phyloP scores from a whole-genome alignment of 2,888 invertebrate genomes.

The Temnothorax ravouxi region DNA sequence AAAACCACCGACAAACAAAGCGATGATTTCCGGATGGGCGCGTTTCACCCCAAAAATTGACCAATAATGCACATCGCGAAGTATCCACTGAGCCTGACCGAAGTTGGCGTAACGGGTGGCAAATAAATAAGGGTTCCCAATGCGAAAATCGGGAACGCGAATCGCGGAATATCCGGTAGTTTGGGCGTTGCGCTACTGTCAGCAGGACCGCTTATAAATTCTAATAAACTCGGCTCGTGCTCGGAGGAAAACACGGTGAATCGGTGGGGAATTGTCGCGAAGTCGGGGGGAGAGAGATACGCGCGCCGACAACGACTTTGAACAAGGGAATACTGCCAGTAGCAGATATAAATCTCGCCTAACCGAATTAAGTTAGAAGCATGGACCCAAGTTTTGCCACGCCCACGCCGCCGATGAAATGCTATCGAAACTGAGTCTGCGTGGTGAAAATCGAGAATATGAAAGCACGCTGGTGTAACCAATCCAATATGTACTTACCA shows the following conservation, averaged over 20 bases:
- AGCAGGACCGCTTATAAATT: slow-evolving; percentile 85
- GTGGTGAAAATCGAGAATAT: slow-evolving; percentile 66
- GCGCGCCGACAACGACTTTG: slow-evolving; percentile 36
- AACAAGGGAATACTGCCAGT: slow-evolving; percentile 76
- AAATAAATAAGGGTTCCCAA: slow-evolving; percentile 82
- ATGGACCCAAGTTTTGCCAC: slow-evolving; percentile 82
- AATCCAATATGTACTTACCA: background rate
- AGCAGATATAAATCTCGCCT: slow-evolving; percentile 85
- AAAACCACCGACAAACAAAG: slow-evolving; percentile 82
- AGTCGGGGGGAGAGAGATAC: slow-evolving; percentile 15
- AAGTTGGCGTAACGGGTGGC: slow-evolving; percentile 73
- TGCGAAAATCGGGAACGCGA: slow-evolving; percentile 66
- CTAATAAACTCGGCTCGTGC: slow-evolving; percentile 81
- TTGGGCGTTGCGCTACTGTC: slow-evolving; percentile 84
- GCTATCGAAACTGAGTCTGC: slow-evolving; percentile 80
- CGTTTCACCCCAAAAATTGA: slow-evolving; percentile 84
- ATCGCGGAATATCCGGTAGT: slow-evolving; percentile 78
- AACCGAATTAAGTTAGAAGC: slow-evolving; percentile 85
- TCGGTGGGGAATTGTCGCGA: slow-evolving; percentile 52
- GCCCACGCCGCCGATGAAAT: slow-evolving; percentile 83
- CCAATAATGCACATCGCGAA: slow-evolving; percentile 81
- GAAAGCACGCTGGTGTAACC: slow-evolving; percentile 15
- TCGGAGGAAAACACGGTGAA: slow-evolving; percentile 56
- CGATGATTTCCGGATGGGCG: slow-evolving; percentile 85
- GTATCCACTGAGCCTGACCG: slow-evolving; percentile 58